Evolutionary conservation across 2,888 invertebrate genomes (phyloP).

Genomic region (Ctena decussata): DNA sequence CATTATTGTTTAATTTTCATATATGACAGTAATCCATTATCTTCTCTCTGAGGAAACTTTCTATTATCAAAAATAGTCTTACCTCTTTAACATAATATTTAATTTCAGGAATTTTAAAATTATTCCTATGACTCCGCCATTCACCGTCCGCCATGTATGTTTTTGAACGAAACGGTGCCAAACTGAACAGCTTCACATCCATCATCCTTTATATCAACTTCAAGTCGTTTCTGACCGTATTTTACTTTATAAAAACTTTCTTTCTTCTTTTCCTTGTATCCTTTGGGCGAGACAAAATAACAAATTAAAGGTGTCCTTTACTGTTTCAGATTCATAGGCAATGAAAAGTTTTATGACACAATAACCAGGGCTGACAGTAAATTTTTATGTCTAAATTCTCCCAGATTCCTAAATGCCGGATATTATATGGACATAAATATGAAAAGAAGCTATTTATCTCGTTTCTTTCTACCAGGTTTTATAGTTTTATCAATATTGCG

Average conservation of each 20-base stretch:
- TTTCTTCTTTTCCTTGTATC: too few species aligned
- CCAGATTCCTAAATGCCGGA: neutral
- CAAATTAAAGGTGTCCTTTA: too few species aligned
- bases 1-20: too few species aligned
- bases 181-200: neutral
- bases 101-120: neutral
- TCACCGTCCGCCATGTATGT: constrained; percentile 9
- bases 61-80: too few species aligned
- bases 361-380: neutral
- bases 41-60: too few species aligned
- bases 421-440: neutral
- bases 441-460: neutral
- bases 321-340: too few species aligned
- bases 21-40: too few species aligned
- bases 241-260: too few species aligned
- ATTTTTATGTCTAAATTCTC: neutral
- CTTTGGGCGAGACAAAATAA: too few species aligned
- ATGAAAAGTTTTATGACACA: neutral
- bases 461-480: neutral
- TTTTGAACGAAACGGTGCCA: neutral
- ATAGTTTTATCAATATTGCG: neutral
- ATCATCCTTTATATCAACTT: too few species aligned
- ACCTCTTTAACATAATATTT: constrained; percentile 3
- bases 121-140: neutral
- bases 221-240: too few species aligned